Conservation (phyloP, 2,797 vertebrate genomes). For the Eulemur coronatus region DNA sequence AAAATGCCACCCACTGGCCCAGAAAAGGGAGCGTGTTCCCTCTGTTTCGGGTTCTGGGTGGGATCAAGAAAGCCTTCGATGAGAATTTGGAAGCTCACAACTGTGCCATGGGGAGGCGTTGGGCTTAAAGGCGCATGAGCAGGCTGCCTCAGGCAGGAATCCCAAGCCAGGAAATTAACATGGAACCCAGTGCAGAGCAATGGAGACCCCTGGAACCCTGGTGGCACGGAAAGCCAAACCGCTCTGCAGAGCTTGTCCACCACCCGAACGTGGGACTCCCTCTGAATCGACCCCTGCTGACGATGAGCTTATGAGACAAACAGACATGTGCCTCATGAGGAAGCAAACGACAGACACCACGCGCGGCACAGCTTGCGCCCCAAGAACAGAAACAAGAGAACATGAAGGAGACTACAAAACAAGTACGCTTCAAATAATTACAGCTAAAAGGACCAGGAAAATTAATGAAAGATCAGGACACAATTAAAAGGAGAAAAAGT, state of each 20-base stretch:
- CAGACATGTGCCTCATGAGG: rapidly evolving
- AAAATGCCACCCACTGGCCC: not conserved
- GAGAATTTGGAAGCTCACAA: not conserved
- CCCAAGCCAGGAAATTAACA: not conserved
- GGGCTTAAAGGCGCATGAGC: not conserved
- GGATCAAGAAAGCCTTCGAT: not conserved
- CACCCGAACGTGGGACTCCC: not conserved
- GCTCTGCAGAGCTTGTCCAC: not conserved
- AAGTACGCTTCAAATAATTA: not conserved
- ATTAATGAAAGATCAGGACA: not conserved
- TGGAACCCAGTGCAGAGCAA: not conserved
- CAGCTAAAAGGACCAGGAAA: not conserved
- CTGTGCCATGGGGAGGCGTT: not conserved
- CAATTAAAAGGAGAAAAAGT: not conserved
- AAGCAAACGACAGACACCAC: not conserved
- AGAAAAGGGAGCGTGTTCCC: not conserved
- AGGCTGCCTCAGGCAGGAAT: not conserved
- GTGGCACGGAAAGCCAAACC: not conserved
- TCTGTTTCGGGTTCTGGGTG: not conserved
- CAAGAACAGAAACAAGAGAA: not conserved
- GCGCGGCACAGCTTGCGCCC: not conserved
- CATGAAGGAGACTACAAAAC: not conserved
- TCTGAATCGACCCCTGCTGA: not conserved
- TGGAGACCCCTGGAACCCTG: not conserved
- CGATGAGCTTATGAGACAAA: not conserved